A percentile compares a stretch with the other conserved stretches of the same genome.
Evolutionary conservation across 2,888 invertebrate species (phyloP).

Genomic region (Campaea margaritaria): DNA sequence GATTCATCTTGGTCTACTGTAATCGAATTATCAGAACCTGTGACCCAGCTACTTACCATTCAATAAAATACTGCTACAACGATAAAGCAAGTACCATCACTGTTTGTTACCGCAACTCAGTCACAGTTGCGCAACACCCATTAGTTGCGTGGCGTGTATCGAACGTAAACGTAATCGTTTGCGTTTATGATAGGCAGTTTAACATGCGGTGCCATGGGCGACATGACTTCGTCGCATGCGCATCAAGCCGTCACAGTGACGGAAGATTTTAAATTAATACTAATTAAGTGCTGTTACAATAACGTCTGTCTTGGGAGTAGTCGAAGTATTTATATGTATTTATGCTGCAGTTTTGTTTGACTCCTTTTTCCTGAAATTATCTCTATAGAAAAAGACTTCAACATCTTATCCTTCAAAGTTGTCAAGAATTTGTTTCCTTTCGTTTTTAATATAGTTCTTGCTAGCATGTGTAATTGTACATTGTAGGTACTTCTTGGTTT

Average conservation of each 20-base stretch:
- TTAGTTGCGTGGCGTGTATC: conserved; percentile 46
- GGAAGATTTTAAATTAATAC: neutral
- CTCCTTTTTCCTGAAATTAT: too few species aligned
- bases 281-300: neutral
- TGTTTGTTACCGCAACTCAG: conserved; percentile 12
- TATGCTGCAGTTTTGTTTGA: too few species aligned
- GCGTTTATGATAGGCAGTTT: conserved; percentile 29
- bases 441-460: conserved; percentile 1
- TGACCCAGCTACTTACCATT: too few species aligned
- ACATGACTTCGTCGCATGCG: conserved; percentile 15
- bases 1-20: too few species aligned
- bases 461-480: too few species aligned
- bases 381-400: too few species aligned
- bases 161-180: conserved; percentile 43
- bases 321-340: neutral
- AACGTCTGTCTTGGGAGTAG: neutral
- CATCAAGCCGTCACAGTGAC: neutral
- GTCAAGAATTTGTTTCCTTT: neutral
- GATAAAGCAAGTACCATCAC: conserved; percentile 7
- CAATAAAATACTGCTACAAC: neutral
- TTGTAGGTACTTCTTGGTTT: too few species aligned
- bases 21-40: too few species aligned
- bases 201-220: conserved; percentile 22
- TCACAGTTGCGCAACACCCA: conserved; percentile 48
- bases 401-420: too few species aligned